A percentile compares a stretch with the other conserved stretches of the same genome.
These are phyloP conservation scores for Apistogramma diplotaenia DNA, from an alignment of 2,113 vertebrate species.

Conservation along the genomic window DNA sequence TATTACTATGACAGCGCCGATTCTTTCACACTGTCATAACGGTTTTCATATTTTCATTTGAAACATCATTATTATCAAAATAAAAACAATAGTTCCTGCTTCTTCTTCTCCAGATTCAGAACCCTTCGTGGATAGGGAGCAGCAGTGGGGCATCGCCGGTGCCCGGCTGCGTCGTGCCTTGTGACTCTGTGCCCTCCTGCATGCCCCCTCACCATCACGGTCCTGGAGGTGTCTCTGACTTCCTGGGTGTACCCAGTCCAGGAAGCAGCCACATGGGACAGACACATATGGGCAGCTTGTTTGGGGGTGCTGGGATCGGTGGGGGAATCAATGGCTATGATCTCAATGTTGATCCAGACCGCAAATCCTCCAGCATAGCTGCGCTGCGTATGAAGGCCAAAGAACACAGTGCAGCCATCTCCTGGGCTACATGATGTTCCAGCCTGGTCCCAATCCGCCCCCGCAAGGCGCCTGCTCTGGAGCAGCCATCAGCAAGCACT, in stretches of 20 bases:
- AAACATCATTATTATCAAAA: neutral
- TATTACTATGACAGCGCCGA: neutral
- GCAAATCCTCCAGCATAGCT: slow-evolving; percentile 96
- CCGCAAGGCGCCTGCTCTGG: slow-evolving; percentile 20
- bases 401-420: slow-evolving; percentile 97
- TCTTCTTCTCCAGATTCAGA: slow-evolving; percentile 85
- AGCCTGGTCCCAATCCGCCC: slow-evolving; percentile 3
- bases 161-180: slow-evolving; percentile 90
- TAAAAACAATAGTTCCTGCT: neutral
- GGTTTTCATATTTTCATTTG: neutral
- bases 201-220: slow-evolving; percentile 91
- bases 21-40: neutral
- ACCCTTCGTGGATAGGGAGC: slow-evolving; percentile 90
- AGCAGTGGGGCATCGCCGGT: slow-evolving; percentile 86
- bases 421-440: slow-evolving; percentile 93
- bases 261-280: slow-evolving; percentile 88
- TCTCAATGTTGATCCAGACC: slow-evolving; percentile 91
- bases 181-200: slow-evolving; percentile 89
- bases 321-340: slow-evolving; percentile 91
- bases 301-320: slow-evolving; percentile 83
- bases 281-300: slow-evolving; percentile 93
- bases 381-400: slow-evolving; percentile 96
- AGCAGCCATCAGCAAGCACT: slow-evolving; percentile 44
- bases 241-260: slow-evolving; percentile 85
- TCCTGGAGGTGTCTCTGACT: slow-evolving; percentile 84